Evolutionary conservation across 1,140 invertebrate genomes (phyloP).

Genomic region (Microplitis mediator): DNA sequence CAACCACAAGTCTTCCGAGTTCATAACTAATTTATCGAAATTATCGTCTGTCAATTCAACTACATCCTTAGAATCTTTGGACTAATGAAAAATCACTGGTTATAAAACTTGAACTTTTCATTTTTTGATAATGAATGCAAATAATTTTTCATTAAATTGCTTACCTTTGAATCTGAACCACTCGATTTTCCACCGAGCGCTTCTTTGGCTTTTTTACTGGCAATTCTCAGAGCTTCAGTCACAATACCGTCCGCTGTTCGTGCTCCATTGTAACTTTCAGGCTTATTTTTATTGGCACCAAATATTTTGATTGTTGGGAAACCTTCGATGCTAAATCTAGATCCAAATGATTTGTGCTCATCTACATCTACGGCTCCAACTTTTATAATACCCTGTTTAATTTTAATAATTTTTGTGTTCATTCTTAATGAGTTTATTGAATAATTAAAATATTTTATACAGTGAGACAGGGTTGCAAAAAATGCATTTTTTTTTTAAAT

Average conservation of each 20-base stretch:
- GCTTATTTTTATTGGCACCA: conserved; percentile 83
- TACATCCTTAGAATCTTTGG: conserved; percentile 73
- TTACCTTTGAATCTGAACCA: conserved; percentile 49
- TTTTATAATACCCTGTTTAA: conserved; percentile 82
- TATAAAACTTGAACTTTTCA: neutral
- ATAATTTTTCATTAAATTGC: conserved; percentile 5
- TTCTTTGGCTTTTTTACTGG: conserved; percentile 72
- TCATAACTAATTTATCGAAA: conserved; percentile 88
- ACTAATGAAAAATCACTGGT: conserved; percentile 34
- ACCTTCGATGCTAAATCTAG: conserved; percentile 83
- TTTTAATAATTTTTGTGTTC: neutral
- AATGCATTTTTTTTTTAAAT: too few species aligned
- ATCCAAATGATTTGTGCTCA: conserved; percentile 81
- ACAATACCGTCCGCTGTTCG: conserved; percentile 86
- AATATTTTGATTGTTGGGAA: conserved; percentile 99
- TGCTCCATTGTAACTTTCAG: conserved; percentile 84
- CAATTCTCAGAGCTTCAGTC: conserved; percentile 79
- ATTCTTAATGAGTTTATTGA: neutral
- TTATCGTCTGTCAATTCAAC: conserved; percentile 93
- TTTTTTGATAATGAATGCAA: neutral
- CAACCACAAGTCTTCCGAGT: conserved; percentile 92
- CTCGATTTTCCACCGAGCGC: conserved; percentile 69
- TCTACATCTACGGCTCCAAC: conserved; percentile 93
- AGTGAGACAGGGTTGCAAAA: too few species aligned
- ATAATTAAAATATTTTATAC: neutral